A percentile compares a stretch with the other conserved stretches of the same genome.
These are phyloP conservation scores for Epinotia brunnichana DNA, from an alignment of 2,888 invertebrate genomes.

Conservation along the genomic window DNA sequence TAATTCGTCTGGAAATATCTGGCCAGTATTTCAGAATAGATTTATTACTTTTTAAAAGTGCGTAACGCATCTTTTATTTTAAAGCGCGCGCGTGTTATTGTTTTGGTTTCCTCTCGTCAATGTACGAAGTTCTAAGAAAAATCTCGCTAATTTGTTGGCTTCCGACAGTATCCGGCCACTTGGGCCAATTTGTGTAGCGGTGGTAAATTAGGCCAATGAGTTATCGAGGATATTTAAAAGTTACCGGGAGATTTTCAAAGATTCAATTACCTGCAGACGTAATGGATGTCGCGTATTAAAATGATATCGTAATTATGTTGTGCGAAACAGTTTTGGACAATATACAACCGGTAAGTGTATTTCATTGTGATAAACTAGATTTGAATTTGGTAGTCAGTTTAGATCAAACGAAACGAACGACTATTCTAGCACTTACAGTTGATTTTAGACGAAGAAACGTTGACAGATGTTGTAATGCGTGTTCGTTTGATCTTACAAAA, in stretches of 20 bases:
- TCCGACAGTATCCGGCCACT: conserved; percentile 53
- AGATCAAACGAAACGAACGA: background rate
- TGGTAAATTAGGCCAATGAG: conserved; percentile 33
- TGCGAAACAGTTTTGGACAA: conserved; percentile 53
- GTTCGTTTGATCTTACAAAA: background rate
- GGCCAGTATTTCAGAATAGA: conserved; percentile 5
- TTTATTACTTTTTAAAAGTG: background rate
- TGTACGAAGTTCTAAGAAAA: conserved; percentile 52
- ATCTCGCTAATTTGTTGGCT: conserved; percentile 45
- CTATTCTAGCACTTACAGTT: background rate
- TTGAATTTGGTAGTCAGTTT: background rate
- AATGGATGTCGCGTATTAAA: background rate
- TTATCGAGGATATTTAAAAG: conserved; percentile 23
- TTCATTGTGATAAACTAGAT: background rate
- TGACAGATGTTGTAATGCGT: background rate
- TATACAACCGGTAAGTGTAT: conserved; percentile 54
- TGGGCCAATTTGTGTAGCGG: conserved; percentile 25
- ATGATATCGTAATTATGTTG: conserved; percentile 47
- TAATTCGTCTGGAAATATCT: background rate
- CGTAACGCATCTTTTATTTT: conserved; percentile 9
- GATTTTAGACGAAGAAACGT: background rate
- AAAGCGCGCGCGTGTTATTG: conserved; percentile 34
- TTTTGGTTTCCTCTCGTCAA: conserved; percentile 46
- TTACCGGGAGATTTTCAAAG: background rate
- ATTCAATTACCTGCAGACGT: background rate